Conservation (phyloP, 2,113 vertebrate species). For the Gopherus evgoodei region DNA sequence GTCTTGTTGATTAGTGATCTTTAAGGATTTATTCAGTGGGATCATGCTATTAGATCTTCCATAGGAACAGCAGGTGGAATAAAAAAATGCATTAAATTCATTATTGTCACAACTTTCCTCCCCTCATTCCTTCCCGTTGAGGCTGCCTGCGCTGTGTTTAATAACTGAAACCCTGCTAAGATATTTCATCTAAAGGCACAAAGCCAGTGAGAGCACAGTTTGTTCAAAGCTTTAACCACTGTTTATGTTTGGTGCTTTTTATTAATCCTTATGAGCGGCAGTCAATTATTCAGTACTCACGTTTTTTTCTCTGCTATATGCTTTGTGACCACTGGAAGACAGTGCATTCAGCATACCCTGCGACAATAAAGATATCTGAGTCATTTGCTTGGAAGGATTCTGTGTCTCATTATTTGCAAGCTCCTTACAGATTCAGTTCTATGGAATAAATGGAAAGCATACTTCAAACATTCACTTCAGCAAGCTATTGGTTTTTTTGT, state of each 20-base stretch:
- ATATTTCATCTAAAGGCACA: slow-evolving; percentile 46
- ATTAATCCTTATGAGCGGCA: slow-evolving; percentile 54
- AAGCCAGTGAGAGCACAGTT: slow-evolving; percentile 35
- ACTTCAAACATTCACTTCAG: slow-evolving; percentile 39
- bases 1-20: not conserved
- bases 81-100: slow-evolving; percentile 18
- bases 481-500: slow-evolving; percentile 61
- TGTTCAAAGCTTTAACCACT: slow-evolving; percentile 38
- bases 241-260: slow-evolving; percentile 4
- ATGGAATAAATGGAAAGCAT: slow-evolving; percentile 47
- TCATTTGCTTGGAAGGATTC: not conserved
- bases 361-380: slow-evolving; percentile 49
- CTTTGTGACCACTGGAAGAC: slow-evolving; percentile 36
- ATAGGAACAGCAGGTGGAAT: slow-evolving; percentile 10
- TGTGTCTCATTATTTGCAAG: slow-evolving; percentile 58
- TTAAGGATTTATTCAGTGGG: not conserved
- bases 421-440: slow-evolving; percentile 50
- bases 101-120: slow-evolving; percentile 16
- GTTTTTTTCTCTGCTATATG: slow-evolving; percentile 24
- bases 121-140: not conserved
- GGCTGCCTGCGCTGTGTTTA: slow-evolving; percentile 7
- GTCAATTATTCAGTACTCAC: slow-evolving; percentile 47
- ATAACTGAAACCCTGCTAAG: slow-evolving; percentile 26
- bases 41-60: not conserved
- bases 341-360: slow-evolving; percentile 3